Conservation (phyloP, 2,113 vertebrate species). For the Pteronura brasiliensis region DNA sequence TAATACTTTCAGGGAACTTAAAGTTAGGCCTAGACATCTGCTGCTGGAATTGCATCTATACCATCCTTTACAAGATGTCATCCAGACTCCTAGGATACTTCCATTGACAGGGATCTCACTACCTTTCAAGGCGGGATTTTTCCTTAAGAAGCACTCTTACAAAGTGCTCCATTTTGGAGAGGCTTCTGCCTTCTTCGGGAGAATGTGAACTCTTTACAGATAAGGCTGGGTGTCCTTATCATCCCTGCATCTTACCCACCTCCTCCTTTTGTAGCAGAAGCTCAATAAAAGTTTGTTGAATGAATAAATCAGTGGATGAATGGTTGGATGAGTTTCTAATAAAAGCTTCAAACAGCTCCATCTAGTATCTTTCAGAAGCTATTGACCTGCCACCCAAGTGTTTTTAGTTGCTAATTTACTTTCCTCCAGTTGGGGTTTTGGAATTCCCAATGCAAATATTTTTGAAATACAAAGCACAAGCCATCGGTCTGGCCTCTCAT, state of each 20-base stretch:
- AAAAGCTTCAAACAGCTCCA: slow-evolving; percentile 44
- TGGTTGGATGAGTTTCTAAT: slow-evolving; percentile 55
- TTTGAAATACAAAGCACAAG: slow-evolving; percentile 62
- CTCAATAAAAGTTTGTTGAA: slow-evolving; percentile 52
- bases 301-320: slow-evolving; percentile 60
- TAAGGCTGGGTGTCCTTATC: not conserved
- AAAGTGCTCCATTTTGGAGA: slow-evolving; percentile 1
- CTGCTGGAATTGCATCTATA: not conserved
- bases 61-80: not conserved
- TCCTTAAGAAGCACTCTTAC: not conserved
- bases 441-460: slow-evolving; percentile 55
- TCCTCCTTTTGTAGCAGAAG: not conserved
- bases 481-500: not conserved
- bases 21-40: not conserved
- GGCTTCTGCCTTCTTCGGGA: not conserved
- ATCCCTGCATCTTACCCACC: not conserved
- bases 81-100: not conserved
- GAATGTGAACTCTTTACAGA: not conserved
- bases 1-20: not conserved
- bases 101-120: not conserved
- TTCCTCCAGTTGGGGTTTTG: slow-evolving; percentile 38
- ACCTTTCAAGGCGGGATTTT: not conserved
- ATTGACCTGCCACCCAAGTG: slow-evolving; percentile 52
- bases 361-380: slow-evolving; percentile 49
- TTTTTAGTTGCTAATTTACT: slow-evolving; percentile 58